A percentile compares a stretch with the other conserved stretches of the same genome.
These are phyloP conservation scores for Ispidina picta DNA, from an alignment of 2,797 vertebrate species.

Conservation along the genomic window DNA sequence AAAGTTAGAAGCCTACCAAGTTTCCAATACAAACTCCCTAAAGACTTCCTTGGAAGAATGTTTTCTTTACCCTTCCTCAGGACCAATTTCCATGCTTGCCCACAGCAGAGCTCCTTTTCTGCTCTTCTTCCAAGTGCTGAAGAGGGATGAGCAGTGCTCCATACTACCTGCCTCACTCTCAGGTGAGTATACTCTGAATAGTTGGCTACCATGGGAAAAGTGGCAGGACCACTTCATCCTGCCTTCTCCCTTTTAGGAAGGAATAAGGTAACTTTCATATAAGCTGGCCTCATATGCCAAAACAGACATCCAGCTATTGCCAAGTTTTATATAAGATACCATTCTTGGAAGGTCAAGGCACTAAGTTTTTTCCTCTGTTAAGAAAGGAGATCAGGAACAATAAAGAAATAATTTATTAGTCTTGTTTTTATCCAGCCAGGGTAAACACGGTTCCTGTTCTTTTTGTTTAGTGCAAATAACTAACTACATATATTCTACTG, in stretches of 20 bases:
- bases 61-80: neutral
- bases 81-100: neutral
- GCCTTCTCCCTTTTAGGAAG: neutral
- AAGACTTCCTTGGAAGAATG: neutral
- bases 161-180: neutral
- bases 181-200: neutral
- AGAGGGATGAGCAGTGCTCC: neutral
- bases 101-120: neutral
- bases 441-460: neutral
- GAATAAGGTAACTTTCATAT: neutral
- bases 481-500: neutral
- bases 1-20: neutral
- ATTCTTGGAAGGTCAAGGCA: neutral
- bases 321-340: neutral
- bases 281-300: neutral
- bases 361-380: neutral
- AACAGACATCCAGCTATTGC: neutral
- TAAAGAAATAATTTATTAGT: neutral
- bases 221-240: neutral
- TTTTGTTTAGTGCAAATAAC: neutral
- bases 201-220: neutral
- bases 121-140: neutral
- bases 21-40: neutral
- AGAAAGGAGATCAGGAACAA: neutral
- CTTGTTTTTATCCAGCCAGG: neutral